Conservation (phyloP, 2,797 vertebrate genomes). For the Pyrocephalus nanus region DNA sequence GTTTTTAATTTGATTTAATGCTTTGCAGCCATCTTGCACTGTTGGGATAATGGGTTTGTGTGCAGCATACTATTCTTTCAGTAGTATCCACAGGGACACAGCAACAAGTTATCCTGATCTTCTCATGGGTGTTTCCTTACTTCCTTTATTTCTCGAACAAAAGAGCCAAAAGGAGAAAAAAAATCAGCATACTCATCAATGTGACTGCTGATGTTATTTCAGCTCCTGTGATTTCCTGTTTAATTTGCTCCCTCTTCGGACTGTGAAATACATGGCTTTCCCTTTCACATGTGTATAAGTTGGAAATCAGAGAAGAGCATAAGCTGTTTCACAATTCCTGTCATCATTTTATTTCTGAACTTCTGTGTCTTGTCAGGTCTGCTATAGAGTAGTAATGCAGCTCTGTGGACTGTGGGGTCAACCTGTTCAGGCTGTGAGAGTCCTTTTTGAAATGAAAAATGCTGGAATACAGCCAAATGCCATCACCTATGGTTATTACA, state of each 20-base stretch:
- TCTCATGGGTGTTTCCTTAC: neutral
- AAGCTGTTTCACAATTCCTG: neutral
- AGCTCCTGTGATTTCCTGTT: neutral
- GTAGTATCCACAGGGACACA: neutral
- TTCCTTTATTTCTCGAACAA: neutral
- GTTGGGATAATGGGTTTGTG: neutral
- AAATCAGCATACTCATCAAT: neutral
- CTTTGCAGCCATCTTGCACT: neutral
- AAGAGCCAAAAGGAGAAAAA: neutral
- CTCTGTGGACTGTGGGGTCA: conserved; percentile 93
- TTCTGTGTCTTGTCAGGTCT: conserved; percentile 82
- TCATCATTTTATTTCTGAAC: neutral
- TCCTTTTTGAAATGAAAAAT: conserved; percentile 96
- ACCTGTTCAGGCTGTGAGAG: conserved; percentile 94
- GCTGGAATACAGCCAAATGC: conserved; percentile 93
- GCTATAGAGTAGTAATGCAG: conserved; percentile 97
- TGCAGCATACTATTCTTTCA: neutral
- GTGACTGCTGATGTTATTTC: neutral
- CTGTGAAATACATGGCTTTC: neutral
- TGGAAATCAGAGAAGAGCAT: neutral
- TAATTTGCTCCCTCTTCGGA: conserved; percentile 1
- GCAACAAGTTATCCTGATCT: neutral
- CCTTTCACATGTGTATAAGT: neutral
- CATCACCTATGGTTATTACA: conserved; percentile 94
- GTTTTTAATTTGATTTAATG: neutral